A percentile compares a stretch with the other conserved stretches of the same genome.
These are phyloP conservation scores for Pseudomugil tenellus DNA, from an alignment of 2,797 vertebrate species.

Conservation along the genomic window DNA sequence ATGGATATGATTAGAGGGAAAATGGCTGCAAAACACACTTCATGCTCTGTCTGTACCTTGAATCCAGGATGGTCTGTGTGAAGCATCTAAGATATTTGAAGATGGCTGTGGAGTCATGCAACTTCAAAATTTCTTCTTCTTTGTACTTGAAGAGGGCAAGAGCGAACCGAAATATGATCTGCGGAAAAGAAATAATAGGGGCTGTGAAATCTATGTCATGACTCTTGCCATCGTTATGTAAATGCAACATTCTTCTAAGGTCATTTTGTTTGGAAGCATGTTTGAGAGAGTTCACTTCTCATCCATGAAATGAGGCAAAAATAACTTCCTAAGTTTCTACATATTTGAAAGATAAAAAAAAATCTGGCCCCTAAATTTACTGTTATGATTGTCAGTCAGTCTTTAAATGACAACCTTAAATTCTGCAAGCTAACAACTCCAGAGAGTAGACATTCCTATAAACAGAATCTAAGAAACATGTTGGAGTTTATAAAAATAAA, in stretches of 20 bases:
- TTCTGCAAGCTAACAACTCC: neutral
- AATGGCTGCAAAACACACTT: neutral
- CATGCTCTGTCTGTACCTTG: conserved; percentile 79
- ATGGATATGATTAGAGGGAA: neutral
- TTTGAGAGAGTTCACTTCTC: neutral
- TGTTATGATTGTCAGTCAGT: too few relatives aligned
- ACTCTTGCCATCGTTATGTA: neutral
- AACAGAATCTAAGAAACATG: neutral
- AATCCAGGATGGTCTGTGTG: conserved; percentile 91
- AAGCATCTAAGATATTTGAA: conserved; percentile 97
- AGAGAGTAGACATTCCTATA: neutral
- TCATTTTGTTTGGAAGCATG: neutral
- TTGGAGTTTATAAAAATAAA: neutral
- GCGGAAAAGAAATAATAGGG: conserved; percentile 37
- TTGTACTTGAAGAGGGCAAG: conserved; percentile 96
- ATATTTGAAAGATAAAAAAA: too few relatives aligned
- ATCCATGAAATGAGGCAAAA: neutral
- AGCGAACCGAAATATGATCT: conserved; percentile 97
- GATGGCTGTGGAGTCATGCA: conserved; percentile 91
- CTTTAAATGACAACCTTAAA: neutral
- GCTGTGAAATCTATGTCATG: conserved; percentile 5
- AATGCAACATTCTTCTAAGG: neutral
- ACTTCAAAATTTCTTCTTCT: conserved; percentile 95
- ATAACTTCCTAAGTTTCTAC: too few relatives aligned
- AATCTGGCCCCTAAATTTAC: neutral